Evolutionary conservation across 2,797 vertebrate species (phyloP), one percentile per base, ranked within the genome.

Genomic region (Tragopan temminckii): DNA sequence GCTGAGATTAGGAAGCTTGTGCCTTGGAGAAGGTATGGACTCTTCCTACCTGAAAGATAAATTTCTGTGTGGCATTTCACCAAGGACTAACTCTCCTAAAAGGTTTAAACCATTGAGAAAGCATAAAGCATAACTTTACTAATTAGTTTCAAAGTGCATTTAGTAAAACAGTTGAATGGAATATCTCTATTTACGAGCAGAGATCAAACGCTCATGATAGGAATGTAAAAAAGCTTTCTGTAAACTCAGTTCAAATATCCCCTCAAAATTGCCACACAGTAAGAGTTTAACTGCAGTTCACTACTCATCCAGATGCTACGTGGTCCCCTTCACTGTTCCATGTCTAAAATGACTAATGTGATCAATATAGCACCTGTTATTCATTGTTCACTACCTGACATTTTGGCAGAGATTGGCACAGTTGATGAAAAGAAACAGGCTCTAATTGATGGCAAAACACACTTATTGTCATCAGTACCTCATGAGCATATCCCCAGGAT

Each of bases 401-500:
- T 75, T 76, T 55, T 91, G 70, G 29, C 59, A 87, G 35, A 40
- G 48, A 78, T 0, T 74, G 31, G 21, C 48, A 42, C 27, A 94
- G 19, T 8, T 89, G 13, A 43, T 4, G 18, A 40, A 18, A 68
- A 83, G 58, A 67, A 82, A 68, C 6, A 78, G 27, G 13, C n/a
- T 71, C 40, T 69, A 33, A 80, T 83, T 59, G 66, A 27, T 59
- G 76, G 45, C 53, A 80, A 87, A 79, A 74, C 5, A 16, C 29
- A 75, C 45, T 50, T 35, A n/a, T 33, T 71, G 33, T 23, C 11
- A 13, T 29, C 33, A 25, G 18, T 5, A 68, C 24, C 18, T 33
- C 35, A 21, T 0, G 1, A 45, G 14, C 33, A 0, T 17, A 61
- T 24, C 13, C 82, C 31, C 55, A 71, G 45, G 42, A 36, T 11